Conservation (phyloP, 1,140 invertebrate genomes). For the Diabrotica undecimpunctata region DNA sequence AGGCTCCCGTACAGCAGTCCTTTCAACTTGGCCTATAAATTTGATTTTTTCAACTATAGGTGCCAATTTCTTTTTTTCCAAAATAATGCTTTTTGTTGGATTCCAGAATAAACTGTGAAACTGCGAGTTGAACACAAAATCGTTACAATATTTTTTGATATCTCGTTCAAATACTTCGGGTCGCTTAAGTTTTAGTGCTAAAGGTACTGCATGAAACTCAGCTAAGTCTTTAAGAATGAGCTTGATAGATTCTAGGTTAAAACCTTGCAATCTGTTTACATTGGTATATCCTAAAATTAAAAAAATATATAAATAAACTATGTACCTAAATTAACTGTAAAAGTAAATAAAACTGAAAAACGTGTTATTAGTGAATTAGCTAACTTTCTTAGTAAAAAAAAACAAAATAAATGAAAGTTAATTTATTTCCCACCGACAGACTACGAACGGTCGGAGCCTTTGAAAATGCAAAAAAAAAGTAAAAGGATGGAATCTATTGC, state of each 20-base stretch:
- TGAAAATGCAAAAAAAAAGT: too few relatives aligned
- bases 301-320: not conserved
- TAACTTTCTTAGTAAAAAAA: too few relatives aligned
- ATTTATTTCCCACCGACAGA: too few relatives aligned
- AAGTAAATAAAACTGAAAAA: too few relatives aligned
- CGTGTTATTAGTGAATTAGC: too few relatives aligned
- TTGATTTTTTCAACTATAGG: constrained; percentile 1
- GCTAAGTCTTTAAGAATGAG: constrained; percentile 49
- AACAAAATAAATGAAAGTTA: too few relatives aligned
- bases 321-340: too few relatives aligned
- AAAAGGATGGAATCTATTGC: too few relatives aligned
- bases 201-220: constrained; percentile 53
- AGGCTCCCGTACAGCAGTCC: constrained; percentile 35
- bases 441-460: too few relatives aligned
- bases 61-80: constrained; percentile 37
- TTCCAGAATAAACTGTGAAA: not conserved
- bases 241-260: constrained; percentile 48
- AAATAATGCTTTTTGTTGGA: constrained; percentile 21
- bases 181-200: constrained; percentile 48
- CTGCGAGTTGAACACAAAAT: constrained; percentile 17
- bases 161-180: constrained; percentile 47
- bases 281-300: constrained; percentile 44
- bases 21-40: not conserved
- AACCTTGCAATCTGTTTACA: constrained; percentile 46
- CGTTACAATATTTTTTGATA: constrained; percentile 37